Percentiles rank a stretch among this genome's conserved stretches.
Conservation (phyloP, 37 sponge, comb jelly and placozoan genomes). For the Agelas oroides region DNA sequence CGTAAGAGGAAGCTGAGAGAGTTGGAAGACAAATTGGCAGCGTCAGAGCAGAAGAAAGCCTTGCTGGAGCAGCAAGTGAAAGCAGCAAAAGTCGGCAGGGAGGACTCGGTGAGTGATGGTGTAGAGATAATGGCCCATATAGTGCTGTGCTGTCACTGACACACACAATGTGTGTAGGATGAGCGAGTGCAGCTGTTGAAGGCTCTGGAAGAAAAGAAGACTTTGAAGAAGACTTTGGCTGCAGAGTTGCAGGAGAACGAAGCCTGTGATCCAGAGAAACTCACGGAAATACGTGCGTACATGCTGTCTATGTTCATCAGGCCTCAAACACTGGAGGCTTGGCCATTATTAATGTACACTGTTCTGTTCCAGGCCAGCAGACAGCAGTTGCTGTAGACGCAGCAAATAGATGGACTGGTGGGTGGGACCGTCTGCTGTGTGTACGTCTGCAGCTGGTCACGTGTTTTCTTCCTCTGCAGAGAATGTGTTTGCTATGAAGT, state of each 20-base stretch:
- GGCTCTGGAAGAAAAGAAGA: conserved; percentile 60
- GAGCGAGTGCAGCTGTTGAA: conserved; percentile 67
- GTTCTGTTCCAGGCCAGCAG: conserved; percentile 41
- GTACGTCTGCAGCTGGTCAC: background rate
- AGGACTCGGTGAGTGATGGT: conserved; percentile 38
- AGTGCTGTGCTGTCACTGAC: conserved; percentile 10
- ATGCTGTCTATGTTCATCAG: background rate
- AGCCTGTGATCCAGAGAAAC: conserved; percentile 85
- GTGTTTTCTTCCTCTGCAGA: conserved; percentile 61
- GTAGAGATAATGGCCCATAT: background rate
- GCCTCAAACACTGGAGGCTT: background rate
- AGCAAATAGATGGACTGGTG: conserved; percentile 97
- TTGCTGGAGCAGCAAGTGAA: conserved; percentile 43
- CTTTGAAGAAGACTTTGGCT: conserved; percentile 29
- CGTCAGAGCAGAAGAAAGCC: conserved; percentile 24
- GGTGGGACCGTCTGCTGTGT: background rate
- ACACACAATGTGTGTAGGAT: background rate
- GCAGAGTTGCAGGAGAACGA: conserved; percentile 77
- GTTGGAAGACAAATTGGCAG: conserved; percentile 41
- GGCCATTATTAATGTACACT: no score
- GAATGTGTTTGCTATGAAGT: conserved; percentile 92
- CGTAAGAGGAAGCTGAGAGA: conserved; percentile 43
- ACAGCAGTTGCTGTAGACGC: conserved; percentile 73
- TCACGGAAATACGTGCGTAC: conserved; percentile 61
- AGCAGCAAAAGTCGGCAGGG: conserved; percentile 51